Conservation (phyloP, 2,888 invertebrate species). For the Aromia moschata region DNA sequence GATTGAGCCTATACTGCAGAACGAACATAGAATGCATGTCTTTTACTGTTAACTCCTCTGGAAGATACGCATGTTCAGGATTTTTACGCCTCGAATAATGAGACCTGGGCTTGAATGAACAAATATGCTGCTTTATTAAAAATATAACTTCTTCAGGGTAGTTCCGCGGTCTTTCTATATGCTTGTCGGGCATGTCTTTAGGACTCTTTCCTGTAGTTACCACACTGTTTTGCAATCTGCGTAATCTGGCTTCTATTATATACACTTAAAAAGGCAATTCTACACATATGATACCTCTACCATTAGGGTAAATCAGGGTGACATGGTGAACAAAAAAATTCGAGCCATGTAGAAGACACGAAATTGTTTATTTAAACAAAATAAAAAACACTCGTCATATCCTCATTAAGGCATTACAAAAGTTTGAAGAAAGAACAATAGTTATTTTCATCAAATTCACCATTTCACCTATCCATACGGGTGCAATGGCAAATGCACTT, state of each 20-base stretch:
- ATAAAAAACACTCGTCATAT: conserved; percentile 5
- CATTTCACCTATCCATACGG: conserved; percentile 21
- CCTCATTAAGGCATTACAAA: not conserved
- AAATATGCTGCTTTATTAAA: conserved; percentile 12
- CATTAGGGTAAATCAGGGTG: conserved; percentile 1
- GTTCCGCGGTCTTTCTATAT: not conserved
- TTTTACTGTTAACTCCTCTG: conserved; percentile 1
- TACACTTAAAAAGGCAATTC: not conserved
- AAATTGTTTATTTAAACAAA: conserved; percentile 21
- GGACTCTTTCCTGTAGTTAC: not conserved
- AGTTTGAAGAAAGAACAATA: not conserved
- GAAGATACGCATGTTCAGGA: conserved; percentile 1
- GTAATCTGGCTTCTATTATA: not conserved
- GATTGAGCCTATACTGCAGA: not conserved
- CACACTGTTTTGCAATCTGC: not conserved
- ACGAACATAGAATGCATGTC: not conserved
- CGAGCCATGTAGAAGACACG: conserved; percentile 14
- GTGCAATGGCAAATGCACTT: conserved; percentile 5
- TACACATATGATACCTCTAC: not conserved
- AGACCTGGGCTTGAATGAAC: not conserved
- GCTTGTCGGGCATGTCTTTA: not conserved
- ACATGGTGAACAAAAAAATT: conserved; percentile 15
- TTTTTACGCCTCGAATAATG: conserved; percentile 1
- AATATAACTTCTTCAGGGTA: not conserved
- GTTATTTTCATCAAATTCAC: conserved; percentile 16